phyloP scores from a whole-genome alignment of 2,888 invertebrate genomes.

The Mythimna lalbum region DNA sequence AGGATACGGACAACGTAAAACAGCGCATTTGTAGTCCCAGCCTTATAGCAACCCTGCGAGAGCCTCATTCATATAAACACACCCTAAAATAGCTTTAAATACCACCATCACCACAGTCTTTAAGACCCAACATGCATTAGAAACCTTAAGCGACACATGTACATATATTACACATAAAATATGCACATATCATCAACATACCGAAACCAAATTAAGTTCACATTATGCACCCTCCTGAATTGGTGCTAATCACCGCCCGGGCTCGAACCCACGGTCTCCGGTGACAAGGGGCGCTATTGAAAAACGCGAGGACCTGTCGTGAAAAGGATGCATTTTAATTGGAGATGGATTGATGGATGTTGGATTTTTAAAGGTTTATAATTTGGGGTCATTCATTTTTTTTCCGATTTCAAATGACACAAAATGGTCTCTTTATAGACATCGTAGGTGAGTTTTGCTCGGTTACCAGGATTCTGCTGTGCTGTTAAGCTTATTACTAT shows the following conservation, averaged over 20 bases:
- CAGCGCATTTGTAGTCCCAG: neutral
- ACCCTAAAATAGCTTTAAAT: neutral
- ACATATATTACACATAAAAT: slow-evolving; percentile 67
- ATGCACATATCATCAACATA: slow-evolving; percentile 83
- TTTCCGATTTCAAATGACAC: neutral
- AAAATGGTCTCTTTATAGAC: neutral
- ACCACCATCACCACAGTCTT: slow-evolving; percentile 2
- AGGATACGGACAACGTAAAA: too few species aligned
- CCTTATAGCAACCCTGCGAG: neutral
- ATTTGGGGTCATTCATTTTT: slow-evolving; percentile 12
- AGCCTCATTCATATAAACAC: neutral
- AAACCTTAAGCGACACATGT: slow-evolving; percentile 44
- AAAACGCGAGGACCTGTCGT: slow-evolving; percentile 71
- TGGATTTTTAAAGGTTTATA: slow-evolving; percentile 47
- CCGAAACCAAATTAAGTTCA: slow-evolving; percentile 86
- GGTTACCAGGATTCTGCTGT: neutral
- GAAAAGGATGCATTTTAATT: slow-evolving; percentile 71
- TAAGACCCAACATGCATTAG: slow-evolving; percentile 35
- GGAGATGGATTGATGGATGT: slow-evolving; percentile 72
- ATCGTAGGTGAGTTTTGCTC: neutral
- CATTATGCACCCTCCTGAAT: slow-evolving; percentile 89
- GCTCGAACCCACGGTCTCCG: slow-evolving; percentile 68
- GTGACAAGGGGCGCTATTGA: slow-evolving; percentile 78
- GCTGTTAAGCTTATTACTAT: too few species aligned
- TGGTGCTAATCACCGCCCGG: slow-evolving; percentile 87